Conservation (phyloP, 1,140 invertebrate species). For the Sesamia nonagrioides region DNA sequence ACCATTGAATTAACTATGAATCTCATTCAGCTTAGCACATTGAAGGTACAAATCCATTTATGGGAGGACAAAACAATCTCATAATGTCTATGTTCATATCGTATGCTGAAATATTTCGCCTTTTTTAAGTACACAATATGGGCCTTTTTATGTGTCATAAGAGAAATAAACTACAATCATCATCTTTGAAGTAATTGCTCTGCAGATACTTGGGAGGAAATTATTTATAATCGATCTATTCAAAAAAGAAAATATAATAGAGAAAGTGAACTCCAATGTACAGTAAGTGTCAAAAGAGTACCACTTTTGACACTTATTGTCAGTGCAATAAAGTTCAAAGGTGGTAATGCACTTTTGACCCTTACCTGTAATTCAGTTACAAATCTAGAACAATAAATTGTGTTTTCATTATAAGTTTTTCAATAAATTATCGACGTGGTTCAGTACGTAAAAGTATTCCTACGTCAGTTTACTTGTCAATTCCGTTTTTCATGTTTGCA, state of each 20-base stretch:
- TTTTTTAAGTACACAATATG: conserved; percentile 22
- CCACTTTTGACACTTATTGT: too few relatives aligned
- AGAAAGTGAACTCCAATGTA: neutral
- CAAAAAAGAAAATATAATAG: neutral
- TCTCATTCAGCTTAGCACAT: conserved; percentile 22
- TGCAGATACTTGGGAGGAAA: neutral
- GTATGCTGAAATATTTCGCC: neutral
- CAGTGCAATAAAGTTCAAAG: too few relatives aligned
- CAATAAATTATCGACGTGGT: neutral
- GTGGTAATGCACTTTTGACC: too few relatives aligned
- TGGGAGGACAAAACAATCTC: conserved; percentile 23
- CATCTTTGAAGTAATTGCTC: neutral
- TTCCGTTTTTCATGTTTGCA: neutral
- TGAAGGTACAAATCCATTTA: conserved; percentile 18
- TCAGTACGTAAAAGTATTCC: neutral
- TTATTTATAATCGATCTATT: too few relatives aligned
- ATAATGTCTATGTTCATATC: conserved; percentile 21
- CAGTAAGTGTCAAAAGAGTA: too few relatives aligned
- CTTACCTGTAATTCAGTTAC: too few relatives aligned
- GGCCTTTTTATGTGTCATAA: neutral
- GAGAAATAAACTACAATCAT: neutral
- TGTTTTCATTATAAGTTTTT: neutral
- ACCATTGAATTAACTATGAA: conserved; percentile 14
- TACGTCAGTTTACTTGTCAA: neutral
- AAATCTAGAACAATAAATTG: neutral